Evolutionary conservation across 2,888 invertebrate species (phyloP).

Genomic region (Drosophila nr. medialis): DNA sequence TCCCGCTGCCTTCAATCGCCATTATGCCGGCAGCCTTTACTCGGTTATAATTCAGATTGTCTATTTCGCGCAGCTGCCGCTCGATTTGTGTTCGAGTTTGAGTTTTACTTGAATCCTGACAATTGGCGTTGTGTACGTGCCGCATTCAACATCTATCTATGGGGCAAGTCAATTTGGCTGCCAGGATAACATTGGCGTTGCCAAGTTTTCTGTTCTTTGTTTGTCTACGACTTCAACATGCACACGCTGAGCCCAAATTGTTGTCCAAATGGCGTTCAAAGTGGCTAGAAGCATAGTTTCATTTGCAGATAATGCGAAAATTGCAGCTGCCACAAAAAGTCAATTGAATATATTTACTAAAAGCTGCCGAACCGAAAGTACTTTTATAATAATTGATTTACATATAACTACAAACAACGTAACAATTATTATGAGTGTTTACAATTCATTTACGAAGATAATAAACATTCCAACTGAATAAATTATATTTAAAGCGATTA

Average conservation of each 20-base stretch:
- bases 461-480: neutral
- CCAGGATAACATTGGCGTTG: constrained; percentile 39
- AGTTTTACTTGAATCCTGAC: constrained; percentile 33
- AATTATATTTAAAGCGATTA: neutral
- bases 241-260: constrained; percentile 37
- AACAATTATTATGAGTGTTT: neutral
- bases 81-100: constrained; percentile 66
- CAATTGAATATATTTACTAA: constrained; percentile 11
- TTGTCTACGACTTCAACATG: constrained; percentile 42
- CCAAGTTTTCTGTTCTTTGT: constrained; percentile 62
- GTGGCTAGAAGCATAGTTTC: constrained; percentile 36
- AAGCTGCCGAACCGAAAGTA: neutral
- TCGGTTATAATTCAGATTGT: constrained; percentile 77
- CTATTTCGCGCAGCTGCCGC: constrained; percentile 79
- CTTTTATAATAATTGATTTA: neutral
- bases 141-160: constrained; percentile 40
- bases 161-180: constrained; percentile 51
- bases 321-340: constrained; percentile 18
- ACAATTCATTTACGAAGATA: neutral
- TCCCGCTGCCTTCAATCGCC: constrained; percentile 39
- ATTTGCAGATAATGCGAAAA: constrained; percentile 27
- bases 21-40: constrained; percentile 26
- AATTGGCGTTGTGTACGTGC: constrained; percentile 58
- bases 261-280: constrained; percentile 48
- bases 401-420: neutral